Percentiles rank a stretch among this genome's conserved stretches.
phyloP scores from a whole-genome alignment of 2,113 vertebrate species.

The Gambusia affinis region DNA sequence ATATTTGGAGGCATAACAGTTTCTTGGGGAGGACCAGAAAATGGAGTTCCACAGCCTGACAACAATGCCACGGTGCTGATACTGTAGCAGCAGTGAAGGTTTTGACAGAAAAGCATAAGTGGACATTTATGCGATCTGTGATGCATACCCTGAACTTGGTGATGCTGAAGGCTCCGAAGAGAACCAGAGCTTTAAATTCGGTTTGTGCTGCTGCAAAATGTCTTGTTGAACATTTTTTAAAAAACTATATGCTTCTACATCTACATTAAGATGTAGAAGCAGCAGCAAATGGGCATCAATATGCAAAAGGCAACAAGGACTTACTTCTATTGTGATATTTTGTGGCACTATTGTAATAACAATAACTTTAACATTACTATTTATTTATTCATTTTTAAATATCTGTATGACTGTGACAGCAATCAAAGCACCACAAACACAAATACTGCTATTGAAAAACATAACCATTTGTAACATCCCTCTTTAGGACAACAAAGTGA shows the following conservation, averaged over 20 bases:
- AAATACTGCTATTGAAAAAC: too few relatives aligned
- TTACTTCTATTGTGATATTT: too few relatives aligned
- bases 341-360: too few relatives aligned
- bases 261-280: conserved; percentile 23
- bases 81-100: neutral
- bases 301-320: too few relatives aligned
- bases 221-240: conserved; percentile 41
- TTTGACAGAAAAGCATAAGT: conserved; percentile 15
- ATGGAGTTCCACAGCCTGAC: neutral
- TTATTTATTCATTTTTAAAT: too few relatives aligned
- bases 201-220: conserved; percentile 16
- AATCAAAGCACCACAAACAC: too few relatives aligned
- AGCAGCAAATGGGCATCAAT: conserved; percentile 10
- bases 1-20: conserved; percentile 3
- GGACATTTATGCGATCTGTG: conserved; percentile 30
- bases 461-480: too few relatives aligned
- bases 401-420: too few relatives aligned
- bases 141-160: conserved; percentile 45
- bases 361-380: too few relatives aligned
- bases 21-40: neutral
- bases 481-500: too few relatives aligned
- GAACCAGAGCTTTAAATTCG: neutral
- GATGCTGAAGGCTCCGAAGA: conserved; percentile 22
- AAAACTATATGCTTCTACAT: too few relatives aligned
- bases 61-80: conserved; percentile 22